Evolutionary conservation across 92 coral and sea anemone genomes (phyloP), one percentile per base, ranked within the genome.

Genomic region (Porites rus): DNA sequence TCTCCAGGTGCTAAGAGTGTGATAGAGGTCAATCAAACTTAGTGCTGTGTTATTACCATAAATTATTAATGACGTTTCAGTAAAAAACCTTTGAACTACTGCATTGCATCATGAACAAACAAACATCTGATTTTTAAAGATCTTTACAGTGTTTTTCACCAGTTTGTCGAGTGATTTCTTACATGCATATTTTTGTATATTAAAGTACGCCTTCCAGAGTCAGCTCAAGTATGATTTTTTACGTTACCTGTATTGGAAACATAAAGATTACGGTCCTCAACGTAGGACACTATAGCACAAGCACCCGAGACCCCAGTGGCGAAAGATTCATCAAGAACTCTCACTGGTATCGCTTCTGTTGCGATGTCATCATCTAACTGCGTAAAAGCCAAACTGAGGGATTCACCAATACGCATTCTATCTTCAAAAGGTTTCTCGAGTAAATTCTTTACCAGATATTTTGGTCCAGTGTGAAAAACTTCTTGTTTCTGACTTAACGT

Each of bases 321-420:
- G 74, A 94, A 94, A 51, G 98, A 86, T 14, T 94, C 98, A 78
- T 97, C 98, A 76, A 97, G 86, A 43, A 97, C 96, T 83, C 90
- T 92, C 67, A 95, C 95, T 46, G 99, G 99, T 73, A 97, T 92
- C 25, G 99, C 99, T 76, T 97, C 99, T 13, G 95, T 85, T 52
- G 94, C 86, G 64, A 97, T 97, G 74, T 97, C 99, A 20, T 97
- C 97, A 74, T 97, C 99, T 10, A 97, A 84, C 77, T 95, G 95
- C 1, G 96, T 92, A 66, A 88, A 97, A n/a, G 99, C 99, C 70
- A 86, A 82, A 28, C 88, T 92, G 77, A 97, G 87, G 10, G 96
- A 90, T 77, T 95, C 94, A 1, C 82, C 91, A 58, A 94, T 69
- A 6, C 92, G 66, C 74, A 88, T 28, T 70, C 89, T 74, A 14